phyloP scores from a whole-genome alignment of 2,888 invertebrate genomes.

The Agapostemon virescens region DNA sequence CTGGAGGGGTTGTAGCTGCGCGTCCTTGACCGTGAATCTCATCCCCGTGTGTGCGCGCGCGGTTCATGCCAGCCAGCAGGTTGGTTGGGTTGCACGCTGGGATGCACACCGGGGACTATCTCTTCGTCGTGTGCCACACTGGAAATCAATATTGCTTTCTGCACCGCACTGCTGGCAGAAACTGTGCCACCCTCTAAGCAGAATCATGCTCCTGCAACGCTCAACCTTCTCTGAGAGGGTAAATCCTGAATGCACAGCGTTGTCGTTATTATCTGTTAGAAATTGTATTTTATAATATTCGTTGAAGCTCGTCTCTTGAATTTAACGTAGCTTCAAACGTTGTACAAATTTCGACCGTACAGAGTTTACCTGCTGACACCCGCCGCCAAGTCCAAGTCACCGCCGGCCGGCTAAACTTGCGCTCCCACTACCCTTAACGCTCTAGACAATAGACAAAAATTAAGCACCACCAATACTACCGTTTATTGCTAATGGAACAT shows the following conservation, averaged over 20 bases:
- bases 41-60: conserved; percentile 41
- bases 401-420: too few relatives aligned
- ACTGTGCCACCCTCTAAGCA: conserved; percentile 45
- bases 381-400: too few relatives aligned
- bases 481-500: too few relatives aligned
- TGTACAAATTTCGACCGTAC: too few relatives aligned
- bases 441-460: too few relatives aligned
- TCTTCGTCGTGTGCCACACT: conserved; percentile 42
- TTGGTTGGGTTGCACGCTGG: conserved; percentile 61
- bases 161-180: conserved; percentile 32
- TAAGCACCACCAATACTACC: too few relatives aligned
- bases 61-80: conserved; percentile 42
- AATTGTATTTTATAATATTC: too few relatives aligned
- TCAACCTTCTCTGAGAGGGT: neutral
- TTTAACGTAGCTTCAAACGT: too few relatives aligned
- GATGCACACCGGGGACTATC: conserved; percentile 66
- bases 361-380: too few relatives aligned
- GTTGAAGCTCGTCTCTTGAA: too few relatives aligned
- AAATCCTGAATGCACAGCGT: neutral
- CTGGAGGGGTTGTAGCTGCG: conserved; percentile 66
- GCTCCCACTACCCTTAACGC: too few relatives aligned
- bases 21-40: conserved; percentile 73
- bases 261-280: neutral
- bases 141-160: conserved; percentile 62
- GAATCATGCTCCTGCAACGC: neutral